Conservation (phyloP, 2,113 vertebrate genomes). For the Petaurus breviceps region DNA sequence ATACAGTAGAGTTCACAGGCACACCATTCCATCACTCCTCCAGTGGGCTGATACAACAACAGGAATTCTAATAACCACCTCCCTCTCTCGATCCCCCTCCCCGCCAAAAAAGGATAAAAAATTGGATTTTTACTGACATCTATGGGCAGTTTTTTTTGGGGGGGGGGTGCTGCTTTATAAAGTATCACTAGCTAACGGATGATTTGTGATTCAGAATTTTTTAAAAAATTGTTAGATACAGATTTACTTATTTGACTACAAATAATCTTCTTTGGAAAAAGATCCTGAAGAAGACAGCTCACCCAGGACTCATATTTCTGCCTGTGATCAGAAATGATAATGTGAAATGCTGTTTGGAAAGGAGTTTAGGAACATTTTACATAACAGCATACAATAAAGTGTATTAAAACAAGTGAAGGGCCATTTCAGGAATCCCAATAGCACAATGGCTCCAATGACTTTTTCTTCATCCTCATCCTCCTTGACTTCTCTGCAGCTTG, state of each 20-base stretch:
- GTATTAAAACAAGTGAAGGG: neutral
- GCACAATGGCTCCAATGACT: neutral
- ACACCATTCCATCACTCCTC: neutral
- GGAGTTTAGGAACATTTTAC: conserved; percentile 33
- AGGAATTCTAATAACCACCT: neutral
- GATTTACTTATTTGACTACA: conserved; percentile 41
- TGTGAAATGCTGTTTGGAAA: neutral
- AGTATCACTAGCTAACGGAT: conserved; percentile 20
- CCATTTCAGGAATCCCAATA: neutral
- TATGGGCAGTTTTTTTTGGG: conserved; percentile 20
- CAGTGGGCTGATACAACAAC: neutral
- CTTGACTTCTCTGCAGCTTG: neutral
- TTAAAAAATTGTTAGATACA: conserved; percentile 37
- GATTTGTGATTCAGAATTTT: neutral
- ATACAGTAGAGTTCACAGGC: neutral
- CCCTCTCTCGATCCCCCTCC: too few relatives aligned
- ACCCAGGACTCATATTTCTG: neutral
- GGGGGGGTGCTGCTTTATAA: neutral
- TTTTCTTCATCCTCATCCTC: neutral
- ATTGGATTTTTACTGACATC: neutral
- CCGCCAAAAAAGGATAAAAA: neutral
- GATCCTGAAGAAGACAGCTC: conserved; percentile 17
- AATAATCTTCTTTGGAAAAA: conserved; percentile 43
- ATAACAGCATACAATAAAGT: conserved; percentile 19
- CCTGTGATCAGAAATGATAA: conserved; percentile 15